A percentile compares a stretch with the other conserved stretches of the same genome.
These are phyloP conservation scores for Ophioderma brevispina DNA, from an alignment of 35 echinoderm and acorn worm genomes.

Conservation along the genomic window DNA sequence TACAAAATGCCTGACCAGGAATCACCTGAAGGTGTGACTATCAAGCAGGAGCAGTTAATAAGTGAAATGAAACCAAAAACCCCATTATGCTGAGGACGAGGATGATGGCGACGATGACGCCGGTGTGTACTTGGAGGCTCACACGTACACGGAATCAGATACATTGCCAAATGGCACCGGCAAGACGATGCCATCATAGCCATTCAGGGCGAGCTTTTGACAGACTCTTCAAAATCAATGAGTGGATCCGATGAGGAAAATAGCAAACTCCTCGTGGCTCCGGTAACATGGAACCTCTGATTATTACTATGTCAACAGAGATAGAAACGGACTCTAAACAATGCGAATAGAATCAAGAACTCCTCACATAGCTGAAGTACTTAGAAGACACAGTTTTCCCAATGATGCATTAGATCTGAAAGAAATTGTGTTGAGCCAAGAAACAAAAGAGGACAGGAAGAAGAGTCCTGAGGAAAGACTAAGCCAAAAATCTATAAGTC, in stretches of 20 bases:
- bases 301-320: conserved; percentile 3
- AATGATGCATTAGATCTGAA: not conserved
- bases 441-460: conserved; percentile 10
- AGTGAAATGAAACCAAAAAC: not conserved
- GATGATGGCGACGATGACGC: not conserved
- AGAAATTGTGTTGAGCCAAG: conserved; percentile 2
- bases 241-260: not conserved
- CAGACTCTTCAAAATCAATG: conserved; percentile 4
- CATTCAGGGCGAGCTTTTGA: not conserved
- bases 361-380: conserved; percentile 3
- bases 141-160: not conserved
- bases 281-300: conserved; percentile 2
- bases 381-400: conserved; percentile 8
- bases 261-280: not conserved
- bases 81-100: not conserved
- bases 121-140: conserved; percentile 1
- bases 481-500: not conserved
- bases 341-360: not conserved
- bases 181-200: conserved; percentile 4
- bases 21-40: not conserved
- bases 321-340: conserved; percentile 2
- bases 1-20: conserved; percentile 5
- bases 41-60: too few species aligned
- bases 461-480: not conserved
- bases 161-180: not conserved